Percentiles rank a stretch among this genome's conserved stretches.
phyloP scores from a whole-genome alignment of 2,888 invertebrate genomes.

The Gari tellinella region DNA sequence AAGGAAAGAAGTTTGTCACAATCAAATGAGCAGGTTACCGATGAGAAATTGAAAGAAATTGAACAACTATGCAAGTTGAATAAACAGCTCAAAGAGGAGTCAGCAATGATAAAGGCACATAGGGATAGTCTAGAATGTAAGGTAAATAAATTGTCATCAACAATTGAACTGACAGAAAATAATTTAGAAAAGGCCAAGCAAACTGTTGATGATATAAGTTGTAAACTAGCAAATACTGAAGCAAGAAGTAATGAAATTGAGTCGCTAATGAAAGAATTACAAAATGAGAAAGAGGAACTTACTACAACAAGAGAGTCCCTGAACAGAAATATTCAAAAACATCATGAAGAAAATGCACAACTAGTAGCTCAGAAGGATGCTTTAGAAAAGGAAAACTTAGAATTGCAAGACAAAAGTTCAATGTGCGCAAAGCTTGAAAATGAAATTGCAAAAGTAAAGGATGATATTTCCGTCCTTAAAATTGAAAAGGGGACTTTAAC shows the following conservation, averaged over 20 bases:
- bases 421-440: conserved; percentile 1
- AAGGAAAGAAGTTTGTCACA: background rate
- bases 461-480: conserved; percentile 14
- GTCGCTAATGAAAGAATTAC: too few species aligned
- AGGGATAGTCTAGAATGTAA: too few species aligned
- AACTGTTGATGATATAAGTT: too few species aligned
- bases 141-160: too few species aligned
- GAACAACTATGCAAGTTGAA: too few species aligned
- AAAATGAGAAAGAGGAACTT: too few species aligned
- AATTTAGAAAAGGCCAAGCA: too few species aligned
- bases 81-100: too few species aligned
- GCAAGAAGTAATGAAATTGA: too few species aligned
- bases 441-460: background rate
- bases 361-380: background rate
- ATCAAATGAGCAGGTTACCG: background rate
- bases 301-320: background rate
- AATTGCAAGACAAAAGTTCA: background rate
- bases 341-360: conserved; percentile 7
- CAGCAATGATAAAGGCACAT: too few species aligned
- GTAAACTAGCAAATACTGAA: too few species aligned
- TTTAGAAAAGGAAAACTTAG: conserved; percentile 20
- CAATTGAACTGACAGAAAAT: too few species aligned
- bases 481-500: conserved; percentile 21
- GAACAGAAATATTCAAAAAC: background rate
- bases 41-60: conserved; percentile 1